phyloP scores from a whole-genome alignment of 2,797 vertebrate species.

The Antennarius maculatus region DNA sequence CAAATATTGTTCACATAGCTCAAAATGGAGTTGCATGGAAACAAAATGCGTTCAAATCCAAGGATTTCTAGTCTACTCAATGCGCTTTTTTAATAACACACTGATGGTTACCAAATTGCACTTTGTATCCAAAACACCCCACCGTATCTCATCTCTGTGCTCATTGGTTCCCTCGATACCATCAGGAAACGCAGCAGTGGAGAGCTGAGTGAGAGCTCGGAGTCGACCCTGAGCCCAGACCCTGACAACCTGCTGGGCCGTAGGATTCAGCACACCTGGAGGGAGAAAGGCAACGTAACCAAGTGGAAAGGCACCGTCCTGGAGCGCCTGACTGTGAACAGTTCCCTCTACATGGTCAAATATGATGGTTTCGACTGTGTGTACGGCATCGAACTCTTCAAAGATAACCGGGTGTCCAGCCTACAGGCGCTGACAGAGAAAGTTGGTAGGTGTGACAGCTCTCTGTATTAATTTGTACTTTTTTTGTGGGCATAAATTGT shows the following conservation, averaged over 20 bases:
- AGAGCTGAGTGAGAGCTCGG: constrained; percentile 82
- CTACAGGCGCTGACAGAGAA: constrained; percentile 84
- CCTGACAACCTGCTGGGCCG: constrained; percentile 83
- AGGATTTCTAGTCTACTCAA: no score
- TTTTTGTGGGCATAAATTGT: not conserved
- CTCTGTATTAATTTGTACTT: not conserved
- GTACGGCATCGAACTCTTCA: constrained; percentile 87
- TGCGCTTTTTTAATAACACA: no score
- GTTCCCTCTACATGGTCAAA: constrained; percentile 86
- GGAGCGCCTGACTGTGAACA: constrained; percentile 83
- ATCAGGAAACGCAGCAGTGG: constrained; percentile 86
- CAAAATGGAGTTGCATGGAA: not conserved
- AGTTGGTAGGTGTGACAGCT: constrained; percentile 76
- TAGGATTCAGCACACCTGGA: constrained; percentile 86
- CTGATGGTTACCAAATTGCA: no score
- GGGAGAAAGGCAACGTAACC: constrained; percentile 84
- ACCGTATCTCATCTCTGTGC: no score
- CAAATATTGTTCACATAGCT: not conserved
- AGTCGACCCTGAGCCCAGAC: constrained; percentile 76
- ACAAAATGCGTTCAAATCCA: no score
- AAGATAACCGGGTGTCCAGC: constrained; percentile 84
- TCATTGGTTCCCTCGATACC: not conserved
- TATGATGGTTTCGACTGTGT: constrained; percentile 87
- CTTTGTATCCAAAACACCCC: no score
- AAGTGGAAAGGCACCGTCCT: constrained; percentile 87